Percentiles rank a stretch among this genome's conserved stretches.
These are phyloP conservation scores for Cassiopea andromeda DNA, from an alignment of 30 jellyfish, hydroid and myxozoan species.

Conservation along the genomic window DNA sequence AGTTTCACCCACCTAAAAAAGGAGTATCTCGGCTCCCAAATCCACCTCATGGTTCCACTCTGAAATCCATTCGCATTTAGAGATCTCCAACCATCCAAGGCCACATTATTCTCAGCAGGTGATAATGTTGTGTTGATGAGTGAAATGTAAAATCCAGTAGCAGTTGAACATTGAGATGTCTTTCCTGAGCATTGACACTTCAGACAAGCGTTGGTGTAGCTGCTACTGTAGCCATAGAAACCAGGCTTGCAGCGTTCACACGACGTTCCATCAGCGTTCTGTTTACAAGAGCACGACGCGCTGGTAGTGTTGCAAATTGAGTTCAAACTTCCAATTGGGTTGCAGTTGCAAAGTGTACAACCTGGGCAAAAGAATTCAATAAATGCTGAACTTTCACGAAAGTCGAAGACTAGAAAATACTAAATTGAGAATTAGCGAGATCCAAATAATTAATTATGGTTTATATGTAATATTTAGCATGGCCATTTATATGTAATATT, in stretches of 20 bases:
- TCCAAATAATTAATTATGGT: no score
- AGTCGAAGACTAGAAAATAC: no score
- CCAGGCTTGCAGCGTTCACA: conserved; percentile 88
- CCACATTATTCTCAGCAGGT: conserved; percentile 58
- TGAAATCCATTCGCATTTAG: conserved; percentile 67
- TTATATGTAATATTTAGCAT: no score
- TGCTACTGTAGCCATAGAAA: conserved; percentile 81
- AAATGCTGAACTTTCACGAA: no score
- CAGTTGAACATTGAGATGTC: conserved; percentile 80
- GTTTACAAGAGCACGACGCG: conserved; percentile 90
- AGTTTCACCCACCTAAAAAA: conserved; percentile 48
- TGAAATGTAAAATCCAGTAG: conserved; percentile 71
- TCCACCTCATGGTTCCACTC: conserved; percentile 59
- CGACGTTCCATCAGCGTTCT: conserved; percentile 57
- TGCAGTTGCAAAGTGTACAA: conserved; percentile 77
- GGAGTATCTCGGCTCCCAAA: conserved; percentile 77
- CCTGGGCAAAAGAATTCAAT: conserved; percentile 57
- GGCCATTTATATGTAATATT: no score
- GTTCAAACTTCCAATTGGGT: conserved; percentile 82
- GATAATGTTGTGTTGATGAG: conserved; percentile 63
- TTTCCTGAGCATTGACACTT: conserved; percentile 91
- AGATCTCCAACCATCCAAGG: conserved; percentile 83
- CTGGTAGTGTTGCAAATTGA: conserved; percentile 74
- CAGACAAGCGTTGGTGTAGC: conserved; percentile 80
- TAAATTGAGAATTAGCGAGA: no score